These are phyloP conservation scores for Medauroidea extradentata DNA, from an alignment of 1,140 invertebrate species.

Conservation along the genomic window DNA sequence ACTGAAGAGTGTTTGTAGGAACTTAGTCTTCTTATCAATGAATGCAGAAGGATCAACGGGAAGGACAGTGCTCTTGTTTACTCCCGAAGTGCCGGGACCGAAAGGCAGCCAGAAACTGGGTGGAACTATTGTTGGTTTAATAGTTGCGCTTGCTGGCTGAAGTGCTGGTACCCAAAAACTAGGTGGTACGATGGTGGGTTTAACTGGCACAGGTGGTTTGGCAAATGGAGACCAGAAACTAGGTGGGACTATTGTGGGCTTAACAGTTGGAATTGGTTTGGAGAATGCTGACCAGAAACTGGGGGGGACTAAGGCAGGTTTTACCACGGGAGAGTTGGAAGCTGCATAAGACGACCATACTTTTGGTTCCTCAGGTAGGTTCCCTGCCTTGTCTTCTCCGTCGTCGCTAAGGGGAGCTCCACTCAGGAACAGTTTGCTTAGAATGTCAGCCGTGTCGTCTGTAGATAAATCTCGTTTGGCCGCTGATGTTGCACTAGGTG, in stretches of 20 bases:
- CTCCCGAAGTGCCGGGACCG: slow-evolving; percentile 21
- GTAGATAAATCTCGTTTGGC: neutral
- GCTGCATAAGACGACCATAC: too few relatives aligned
- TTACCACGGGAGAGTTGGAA: neutral
- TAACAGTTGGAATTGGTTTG: neutral
- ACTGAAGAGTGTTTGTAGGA: slow-evolving; percentile 39
- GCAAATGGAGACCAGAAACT: neutral
- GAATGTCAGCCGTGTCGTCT: neutral
- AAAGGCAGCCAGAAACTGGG: slow-evolving; percentile 41
- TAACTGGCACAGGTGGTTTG: neutral
- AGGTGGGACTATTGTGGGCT: neutral
- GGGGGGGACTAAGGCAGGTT: neutral
- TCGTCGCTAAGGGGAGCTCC: too few relatives aligned
- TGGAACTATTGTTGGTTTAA: slow-evolving; percentile 2
- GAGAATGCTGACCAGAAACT: neutral
- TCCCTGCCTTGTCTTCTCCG: too few relatives aligned
- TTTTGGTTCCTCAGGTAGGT: too few relatives aligned
- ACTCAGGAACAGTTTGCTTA: too few relatives aligned
- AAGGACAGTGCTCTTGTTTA: slow-evolving; percentile 24
- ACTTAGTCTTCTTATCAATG: slow-evolving; percentile 37
- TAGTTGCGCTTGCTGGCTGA: neutral
- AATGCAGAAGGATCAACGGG: slow-evolving; percentile 37
- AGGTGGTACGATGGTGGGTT: neutral
- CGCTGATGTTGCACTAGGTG: neutral
- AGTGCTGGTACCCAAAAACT: slow-evolving; percentile 1